phyloP scores from a whole-genome alignment of 2,888 invertebrate genomes.

The Phortica magna region DNA sequence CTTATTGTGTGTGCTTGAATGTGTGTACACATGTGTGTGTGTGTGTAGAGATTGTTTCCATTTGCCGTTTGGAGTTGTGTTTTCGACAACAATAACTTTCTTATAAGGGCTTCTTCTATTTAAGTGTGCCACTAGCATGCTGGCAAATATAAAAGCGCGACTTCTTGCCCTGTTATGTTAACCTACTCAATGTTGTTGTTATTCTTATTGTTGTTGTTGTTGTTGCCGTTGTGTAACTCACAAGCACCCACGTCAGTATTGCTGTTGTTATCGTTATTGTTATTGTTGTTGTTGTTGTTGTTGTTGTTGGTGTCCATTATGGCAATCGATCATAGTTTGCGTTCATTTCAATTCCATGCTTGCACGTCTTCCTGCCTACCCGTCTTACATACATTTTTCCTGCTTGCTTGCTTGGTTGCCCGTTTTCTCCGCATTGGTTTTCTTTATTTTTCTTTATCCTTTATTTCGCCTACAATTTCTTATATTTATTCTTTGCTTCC shows the following conservation, averaged over 20 bases:
- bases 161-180: not conserved
- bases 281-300: slow-evolving; percentile 18
- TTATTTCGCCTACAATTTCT: not conserved
- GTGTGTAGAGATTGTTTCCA: not conserved
- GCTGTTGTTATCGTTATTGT: not conserved
- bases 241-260: too few species aligned
- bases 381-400: not conserved
- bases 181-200: not conserved
- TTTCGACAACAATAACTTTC: not conserved
- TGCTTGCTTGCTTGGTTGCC: slow-evolving; percentile 3
- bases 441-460: not conserved
- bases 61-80: not conserved
- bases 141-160: not conserved
- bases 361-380: not conserved
- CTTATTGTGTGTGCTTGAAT: not conserved
- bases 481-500: not conserved
- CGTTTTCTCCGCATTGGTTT: not conserved
- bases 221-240: not conserved
- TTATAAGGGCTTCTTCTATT: not conserved
- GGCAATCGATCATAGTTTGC: slow-evolving; percentile 26
- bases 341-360: not conserved
- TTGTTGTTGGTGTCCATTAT: not conserved
- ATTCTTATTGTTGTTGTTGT: slow-evolving; percentile 11
- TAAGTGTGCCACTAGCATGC: not conserved
- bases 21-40: not conserved